phyloP scores from a whole-genome alignment of 2,888 invertebrate genomes.

The Corbicula japonica region DNA sequence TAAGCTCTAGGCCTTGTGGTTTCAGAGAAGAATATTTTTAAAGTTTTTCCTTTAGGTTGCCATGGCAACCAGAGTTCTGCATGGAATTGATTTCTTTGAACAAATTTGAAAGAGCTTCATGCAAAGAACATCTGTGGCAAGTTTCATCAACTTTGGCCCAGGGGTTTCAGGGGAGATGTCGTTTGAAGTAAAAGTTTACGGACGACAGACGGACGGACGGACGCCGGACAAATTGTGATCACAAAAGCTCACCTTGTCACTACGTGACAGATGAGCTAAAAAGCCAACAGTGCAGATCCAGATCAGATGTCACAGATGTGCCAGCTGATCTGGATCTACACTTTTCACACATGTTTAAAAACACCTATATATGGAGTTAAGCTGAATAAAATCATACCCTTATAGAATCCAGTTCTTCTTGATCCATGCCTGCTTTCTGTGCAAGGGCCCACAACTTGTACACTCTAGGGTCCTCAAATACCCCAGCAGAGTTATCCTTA shows the following conservation, averaged over 20 bases:
- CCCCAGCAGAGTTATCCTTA: constrained; percentile 87
- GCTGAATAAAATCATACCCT: constrained; percentile 88
- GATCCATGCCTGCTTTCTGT: constrained; percentile 92
- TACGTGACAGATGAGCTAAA: background rate
- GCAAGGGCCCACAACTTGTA: constrained; percentile 95
- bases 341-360: background rate
- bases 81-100: too few relatives aligned
- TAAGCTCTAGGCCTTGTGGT: too few relatives aligned
- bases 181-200: too few relatives aligned
- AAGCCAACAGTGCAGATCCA: background rate
- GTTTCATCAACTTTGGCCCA: too few relatives aligned
- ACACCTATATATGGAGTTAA: background rate
- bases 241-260: background rate
- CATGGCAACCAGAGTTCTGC: too few relatives aligned
- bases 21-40: too few relatives aligned
- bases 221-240: background rate
- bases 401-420: constrained; percentile 93
- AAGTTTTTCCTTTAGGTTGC: too few relatives aligned
- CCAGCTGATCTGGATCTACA: background rate
- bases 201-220: background rate
- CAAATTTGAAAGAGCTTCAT: too few relatives aligned
- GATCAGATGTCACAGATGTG: background rate
- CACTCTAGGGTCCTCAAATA: constrained; percentile 96
- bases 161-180: too few relatives aligned
- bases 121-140: too few relatives aligned